These are phyloP conservation scores for Bembecia ichneumoniformis DNA, from an alignment of 2,888 invertebrate species.

Conservation along the genomic window DNA sequence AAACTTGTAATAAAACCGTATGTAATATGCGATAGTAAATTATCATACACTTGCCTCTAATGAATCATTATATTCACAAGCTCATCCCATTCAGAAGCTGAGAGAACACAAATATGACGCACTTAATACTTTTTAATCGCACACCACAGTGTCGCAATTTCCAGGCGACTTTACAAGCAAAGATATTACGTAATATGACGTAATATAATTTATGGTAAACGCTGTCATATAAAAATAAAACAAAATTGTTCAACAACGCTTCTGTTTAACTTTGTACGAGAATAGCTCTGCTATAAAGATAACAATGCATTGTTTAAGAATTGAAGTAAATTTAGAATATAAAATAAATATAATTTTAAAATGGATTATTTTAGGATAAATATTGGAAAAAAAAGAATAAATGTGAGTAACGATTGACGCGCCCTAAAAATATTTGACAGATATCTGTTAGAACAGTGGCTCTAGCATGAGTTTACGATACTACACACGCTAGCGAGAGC, in stretches of 20 bases:
- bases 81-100: constrained; percentile 37
- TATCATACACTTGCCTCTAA: constrained; percentile 6
- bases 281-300: neutral
- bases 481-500: no score
- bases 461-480: no score
- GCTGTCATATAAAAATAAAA: neutral
- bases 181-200: neutral
- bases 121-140: constrained; percentile 29
- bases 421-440: no score
- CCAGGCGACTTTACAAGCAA: neutral
- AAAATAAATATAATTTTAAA: no score
- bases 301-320: no score
- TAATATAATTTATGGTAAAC: neutral
- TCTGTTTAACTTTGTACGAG: neutral
- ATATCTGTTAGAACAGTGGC: no score
- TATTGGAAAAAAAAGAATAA: no score
- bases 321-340: no score
- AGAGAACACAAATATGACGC: constrained; percentile 33
- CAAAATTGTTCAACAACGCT: neutral
- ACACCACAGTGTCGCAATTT: neutral
- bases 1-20: no score
- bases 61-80: constrained; percentile 36
- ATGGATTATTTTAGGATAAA: no score
- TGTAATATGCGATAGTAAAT: no score
- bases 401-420: no score